These are phyloP conservation scores for Trachelus stipa DNA, from an alignment of 2,888 invertebrate species.

Conservation along the genomic window DNA sequence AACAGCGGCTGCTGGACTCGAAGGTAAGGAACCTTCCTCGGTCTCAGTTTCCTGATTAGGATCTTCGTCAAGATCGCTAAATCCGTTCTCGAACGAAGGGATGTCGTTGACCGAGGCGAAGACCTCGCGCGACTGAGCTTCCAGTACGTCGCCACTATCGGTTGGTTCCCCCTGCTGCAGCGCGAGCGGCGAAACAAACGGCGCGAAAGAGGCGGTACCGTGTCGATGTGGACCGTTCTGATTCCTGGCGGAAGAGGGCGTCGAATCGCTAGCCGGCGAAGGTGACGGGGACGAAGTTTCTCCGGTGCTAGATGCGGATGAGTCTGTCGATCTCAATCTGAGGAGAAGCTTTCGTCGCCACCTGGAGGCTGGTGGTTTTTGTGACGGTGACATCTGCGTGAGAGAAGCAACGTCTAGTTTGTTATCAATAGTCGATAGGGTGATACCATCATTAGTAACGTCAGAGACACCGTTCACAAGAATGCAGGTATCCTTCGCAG, in stretches of 20 bases:
- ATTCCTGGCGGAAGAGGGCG: conserved; percentile 16
- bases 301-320: conserved; percentile 50
- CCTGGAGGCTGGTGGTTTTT: conserved; percentile 62
- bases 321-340: conserved; percentile 68
- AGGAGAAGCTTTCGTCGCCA: conserved; percentile 70
- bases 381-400: conserved; percentile 25
- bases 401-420: not conserved
- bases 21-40: conserved; percentile 62
- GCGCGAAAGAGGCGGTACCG: conserved; percentile 18
- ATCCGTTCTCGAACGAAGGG: conserved; percentile 52
- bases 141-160: not conserved
- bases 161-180: not conserved
- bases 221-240: conserved; percentile 30
- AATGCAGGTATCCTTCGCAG: conserved; percentile 28
- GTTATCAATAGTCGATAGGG: not conserved
- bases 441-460: not conserved
- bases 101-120: conserved; percentile 47
- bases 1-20: conserved; percentile 62
- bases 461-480: conserved; percentile 25
- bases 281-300: conserved; percentile 48
- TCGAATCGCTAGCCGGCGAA: conserved; percentile 42
- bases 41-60: conserved; percentile 65
- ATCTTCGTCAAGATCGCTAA: conserved; percentile 51
- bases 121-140: conserved; percentile 27
- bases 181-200: not conserved